phyloP scores from a whole-genome alignment of 2,113 vertebrate species.

The Deroptyus accipitrinus region DNA sequence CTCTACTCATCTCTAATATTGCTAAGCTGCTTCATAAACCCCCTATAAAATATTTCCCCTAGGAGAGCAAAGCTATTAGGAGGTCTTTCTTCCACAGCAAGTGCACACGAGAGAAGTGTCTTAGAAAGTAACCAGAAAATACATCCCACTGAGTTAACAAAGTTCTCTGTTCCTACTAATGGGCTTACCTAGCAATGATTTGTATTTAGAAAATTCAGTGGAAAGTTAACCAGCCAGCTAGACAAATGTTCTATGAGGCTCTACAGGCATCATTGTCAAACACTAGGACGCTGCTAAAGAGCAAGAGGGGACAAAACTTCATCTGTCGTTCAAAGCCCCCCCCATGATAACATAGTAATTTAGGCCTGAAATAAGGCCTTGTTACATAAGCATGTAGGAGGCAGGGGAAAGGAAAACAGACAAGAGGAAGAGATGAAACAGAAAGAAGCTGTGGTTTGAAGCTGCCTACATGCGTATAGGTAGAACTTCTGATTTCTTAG shows the following conservation, averaged over 20 bases:
- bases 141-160: background rate
- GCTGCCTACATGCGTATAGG: background rate
- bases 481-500: background rate
- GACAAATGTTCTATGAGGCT: background rate
- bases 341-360: background rate
- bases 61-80: background rate
- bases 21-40: background rate
- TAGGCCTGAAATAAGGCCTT: background rate
- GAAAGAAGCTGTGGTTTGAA: slow-evolving; percentile 14
- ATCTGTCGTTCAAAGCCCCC: background rate
- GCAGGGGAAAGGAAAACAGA: background rate
- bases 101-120: background rate
- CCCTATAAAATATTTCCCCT: background rate
- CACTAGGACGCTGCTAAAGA: background rate
- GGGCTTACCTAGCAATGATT: background rate
- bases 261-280: background rate
- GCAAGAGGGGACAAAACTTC: background rate
- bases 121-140: background rate
- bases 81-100: background rate
- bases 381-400: background rate
- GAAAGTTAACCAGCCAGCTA: background rate
- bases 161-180: background rate
- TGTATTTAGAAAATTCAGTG: background rate
- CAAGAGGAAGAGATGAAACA: slow-evolving; percentile 5
- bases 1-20: background rate